Percentiles rank a stretch among this genome's conserved stretches.
phyloP scores from a whole-genome alignment of 2,113 vertebrate genomes.

The Mormyrus lacerda region DNA sequence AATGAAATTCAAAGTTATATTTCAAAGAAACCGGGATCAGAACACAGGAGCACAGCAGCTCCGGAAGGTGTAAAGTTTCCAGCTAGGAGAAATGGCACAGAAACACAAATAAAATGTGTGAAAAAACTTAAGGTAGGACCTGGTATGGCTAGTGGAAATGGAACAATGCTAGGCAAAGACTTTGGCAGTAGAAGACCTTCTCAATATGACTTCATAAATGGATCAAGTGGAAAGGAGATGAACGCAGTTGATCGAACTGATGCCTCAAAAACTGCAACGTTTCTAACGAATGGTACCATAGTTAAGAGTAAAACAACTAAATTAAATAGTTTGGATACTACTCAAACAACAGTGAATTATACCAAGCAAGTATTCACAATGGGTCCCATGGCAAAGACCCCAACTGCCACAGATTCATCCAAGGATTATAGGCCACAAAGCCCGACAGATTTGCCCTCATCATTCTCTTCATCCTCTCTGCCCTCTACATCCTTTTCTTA shows the following conservation, averaged over 20 bases:
- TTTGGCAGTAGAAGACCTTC: neutral
- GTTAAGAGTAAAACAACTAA: neutral
- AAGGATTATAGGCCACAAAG: neutral
- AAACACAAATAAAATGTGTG: conserved; percentile 48
- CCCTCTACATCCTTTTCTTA: neutral
- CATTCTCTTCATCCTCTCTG: neutral
- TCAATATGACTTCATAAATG: neutral
- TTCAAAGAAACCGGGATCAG: conserved; percentile 20
- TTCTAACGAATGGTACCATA: neutral
- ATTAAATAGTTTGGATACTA: neutral
- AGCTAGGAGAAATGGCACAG: conserved; percentile 24
- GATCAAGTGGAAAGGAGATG: neutral
- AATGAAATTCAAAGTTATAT: conserved; percentile 20
- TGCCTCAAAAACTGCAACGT: neutral
- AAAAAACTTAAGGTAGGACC: conserved; percentile 51
- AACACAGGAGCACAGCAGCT: neutral
- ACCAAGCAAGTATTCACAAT: neutral
- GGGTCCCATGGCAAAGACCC: neutral
- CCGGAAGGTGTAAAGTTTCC: conserved; percentile 10
- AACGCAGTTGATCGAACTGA: neutral
- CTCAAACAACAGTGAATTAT: neutral
- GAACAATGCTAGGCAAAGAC: neutral
- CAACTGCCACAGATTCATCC: neutral
- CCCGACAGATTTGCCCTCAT: neutral
- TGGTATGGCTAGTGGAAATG: conserved; percentile 27